These are phyloP conservation scores for Hestina assimilis DNA, from an alignment of 1,140 invertebrate genomes.

Conservation along the genomic window DNA sequence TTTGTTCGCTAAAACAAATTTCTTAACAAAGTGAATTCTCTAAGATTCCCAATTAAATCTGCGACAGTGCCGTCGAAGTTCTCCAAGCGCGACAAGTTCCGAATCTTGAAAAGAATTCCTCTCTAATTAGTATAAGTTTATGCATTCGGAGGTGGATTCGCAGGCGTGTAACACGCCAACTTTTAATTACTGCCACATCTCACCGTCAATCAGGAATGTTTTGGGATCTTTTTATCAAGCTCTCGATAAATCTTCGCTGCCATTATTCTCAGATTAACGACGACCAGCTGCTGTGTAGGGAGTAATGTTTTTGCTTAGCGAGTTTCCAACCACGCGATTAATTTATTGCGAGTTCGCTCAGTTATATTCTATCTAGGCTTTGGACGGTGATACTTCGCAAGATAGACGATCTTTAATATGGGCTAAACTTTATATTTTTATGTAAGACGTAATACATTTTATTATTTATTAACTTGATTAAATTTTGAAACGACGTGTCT, in stretches of 20 bases:
- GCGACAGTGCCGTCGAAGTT: constrained; percentile 62
- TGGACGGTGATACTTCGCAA: constrained; percentile 11
- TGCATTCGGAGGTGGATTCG: constrained; percentile 50
- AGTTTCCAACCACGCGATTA: constrained; percentile 37
- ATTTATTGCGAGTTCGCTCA: constrained; percentile 38
- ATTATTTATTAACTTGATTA: too few relatives aligned
- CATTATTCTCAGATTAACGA: constrained; percentile 62
- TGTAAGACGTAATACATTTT: background rate
- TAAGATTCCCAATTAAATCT: constrained; percentile 73
- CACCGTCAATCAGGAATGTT: constrained; percentile 48
- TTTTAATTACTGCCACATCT: constrained; percentile 67
- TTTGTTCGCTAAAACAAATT: constrained; percentile 54
- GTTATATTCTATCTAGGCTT: constrained; percentile 26
- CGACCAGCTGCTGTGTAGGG: constrained; percentile 43
- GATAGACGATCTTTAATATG: constrained; percentile 7
- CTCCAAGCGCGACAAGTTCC: constrained; percentile 46
- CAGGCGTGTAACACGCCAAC: constrained; percentile 41
- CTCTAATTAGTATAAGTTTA: constrained; percentile 72
- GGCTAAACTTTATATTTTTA: background rate
- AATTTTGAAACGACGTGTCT: too few relatives aligned
- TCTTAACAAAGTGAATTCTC: constrained; percentile 64
- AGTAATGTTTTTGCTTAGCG: constrained; percentile 61
- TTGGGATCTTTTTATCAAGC: constrained; percentile 45
- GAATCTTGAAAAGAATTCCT: constrained; percentile 70
- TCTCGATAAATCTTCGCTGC: constrained; percentile 52